Base-by-base conservation (phyloP, 2,888 invertebrate species). In the Bhutanitis thaidina region DNA sequence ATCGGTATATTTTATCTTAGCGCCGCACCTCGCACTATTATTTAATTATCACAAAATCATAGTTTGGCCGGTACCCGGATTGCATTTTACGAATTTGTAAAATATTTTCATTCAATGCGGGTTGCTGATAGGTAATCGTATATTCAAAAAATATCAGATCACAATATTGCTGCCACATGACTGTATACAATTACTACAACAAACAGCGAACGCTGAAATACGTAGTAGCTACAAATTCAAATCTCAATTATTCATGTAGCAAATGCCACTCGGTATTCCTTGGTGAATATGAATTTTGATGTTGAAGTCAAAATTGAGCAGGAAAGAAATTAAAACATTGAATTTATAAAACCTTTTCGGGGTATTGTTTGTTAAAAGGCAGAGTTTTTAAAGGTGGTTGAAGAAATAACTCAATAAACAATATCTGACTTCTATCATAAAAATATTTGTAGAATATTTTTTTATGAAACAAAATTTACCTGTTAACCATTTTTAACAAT, bases 221-320 rank as follows among this genome's bases (percentile, higher is more conserved):
- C 8, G 37, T 14, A 14, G 14, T 15, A 9, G 10, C 37, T 37
- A 43, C 47, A 47, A 52, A 38, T 47, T 52, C 29, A 30, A 37
- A 38, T 46, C 38, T 43, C 34, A 47, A 52, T 47, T 47, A 52
- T 47, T 52, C 46, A 52, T 47, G 16, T 13, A 25, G 32, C 38
- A 27, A 43, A 43, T 12, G 13, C 15, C 34, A 38, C 32, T 38
- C 34, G 13, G 9, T 41, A 30, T 20, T 41, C 46, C 44, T 47
- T 32, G 32, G 20, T 32, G 46, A 43, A 52, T 47, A 47, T 52
- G 38, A 52, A 47, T 52, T 52, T 47, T 47, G 14, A 47, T 43
- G 43, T 25, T 30, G 15, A 15, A 35, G 35, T 45, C 27, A 35
- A 40, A 39, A 40, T 45, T 9, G 13, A 27, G 16, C 10, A 30